Conservation (phyloP, 2,797 vertebrate genomes). For the Chromobotia macracanthus region DNA sequence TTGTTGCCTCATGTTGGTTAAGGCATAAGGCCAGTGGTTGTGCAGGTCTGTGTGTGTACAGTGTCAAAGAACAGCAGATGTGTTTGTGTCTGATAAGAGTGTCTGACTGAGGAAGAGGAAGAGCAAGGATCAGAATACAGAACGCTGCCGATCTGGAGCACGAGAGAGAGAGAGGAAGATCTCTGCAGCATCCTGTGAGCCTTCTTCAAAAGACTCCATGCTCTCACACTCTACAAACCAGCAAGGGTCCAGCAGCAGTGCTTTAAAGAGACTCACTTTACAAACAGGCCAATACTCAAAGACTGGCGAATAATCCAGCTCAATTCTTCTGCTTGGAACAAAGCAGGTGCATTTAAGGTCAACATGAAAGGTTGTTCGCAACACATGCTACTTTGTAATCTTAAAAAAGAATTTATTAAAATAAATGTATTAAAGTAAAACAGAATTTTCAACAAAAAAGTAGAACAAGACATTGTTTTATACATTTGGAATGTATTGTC, state of each 20-base stretch:
- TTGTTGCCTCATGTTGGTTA: background rate
- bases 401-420: no score
- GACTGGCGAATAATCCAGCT: conserved; percentile 45
- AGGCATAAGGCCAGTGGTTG: conserved; percentile 5
- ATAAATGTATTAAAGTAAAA: background rate
- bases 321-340: conserved; percentile 43
- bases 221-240: conserved; percentile 14
- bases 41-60: conserved; percentile 20
- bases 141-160: conserved; percentile 5
- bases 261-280: conserved; percentile 32
- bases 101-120: conserved; percentile 58
- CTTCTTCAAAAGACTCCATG: conserved; percentile 39
- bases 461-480: background rate
- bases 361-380: background rate
- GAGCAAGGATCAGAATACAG: conserved; percentile 53
- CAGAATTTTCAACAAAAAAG: background rate
- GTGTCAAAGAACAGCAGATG: conserved; percentile 30
- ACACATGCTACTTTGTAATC: background rate
- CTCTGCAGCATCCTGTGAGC: conserved; percentile 23
- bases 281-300: conserved; percentile 13
- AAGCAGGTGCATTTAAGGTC: background rate
- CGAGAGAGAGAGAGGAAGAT: conserved; percentile 27
- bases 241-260: conserved; percentile 5
- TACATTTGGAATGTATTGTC: background rate
- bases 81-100: conserved; percentile 49